Conservation (phyloP, 2,888 invertebrate genomes). For the Pseudococcus longispinus region DNA sequence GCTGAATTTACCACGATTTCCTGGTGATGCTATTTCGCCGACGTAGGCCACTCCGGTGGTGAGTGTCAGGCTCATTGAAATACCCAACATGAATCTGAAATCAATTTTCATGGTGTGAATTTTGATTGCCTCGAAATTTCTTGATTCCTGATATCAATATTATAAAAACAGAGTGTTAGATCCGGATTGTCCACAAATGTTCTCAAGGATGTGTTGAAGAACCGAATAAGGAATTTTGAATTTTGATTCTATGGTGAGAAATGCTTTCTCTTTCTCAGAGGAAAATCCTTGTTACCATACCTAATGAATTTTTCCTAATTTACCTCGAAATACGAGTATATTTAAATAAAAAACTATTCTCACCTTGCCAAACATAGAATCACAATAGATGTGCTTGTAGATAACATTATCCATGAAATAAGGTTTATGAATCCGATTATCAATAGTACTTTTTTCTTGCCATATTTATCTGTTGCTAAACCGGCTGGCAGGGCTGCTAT, state of each 20-base stretch:
- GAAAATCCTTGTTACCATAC: no score
- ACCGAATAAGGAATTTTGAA: no score
- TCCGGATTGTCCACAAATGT: no score
- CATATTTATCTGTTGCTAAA: conserved; percentile 19
- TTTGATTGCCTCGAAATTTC: no score
- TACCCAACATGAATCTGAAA: conserved; percentile 30
- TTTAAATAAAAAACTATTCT: background rate
- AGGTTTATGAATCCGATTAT: background rate
- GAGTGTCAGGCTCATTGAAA: background rate
- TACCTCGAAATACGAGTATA: no score
- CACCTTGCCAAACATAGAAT: conserved; percentile 17
- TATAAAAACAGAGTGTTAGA: no score
- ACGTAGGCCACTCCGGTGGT: background rate
- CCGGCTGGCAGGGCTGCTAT: conserved; percentile 1
- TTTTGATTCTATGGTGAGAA: no score
- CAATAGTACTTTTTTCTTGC: conserved; percentile 9
- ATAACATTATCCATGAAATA: conserved; percentile 20
- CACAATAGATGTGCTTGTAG: background rate
- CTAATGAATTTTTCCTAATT: no score
- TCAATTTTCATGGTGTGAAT: background rate
- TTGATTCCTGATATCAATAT: no score
- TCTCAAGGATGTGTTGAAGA: no score
- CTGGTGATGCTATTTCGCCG: conserved; percentile 15
- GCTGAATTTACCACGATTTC: conserved; percentile 27
- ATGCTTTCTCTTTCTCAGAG: no score